Percentiles rank a stretch among this genome's conserved stretches.
phyloP scores from a whole-genome alignment of 2,113 vertebrate genomes.

The Xenopus laevis region DNA sequence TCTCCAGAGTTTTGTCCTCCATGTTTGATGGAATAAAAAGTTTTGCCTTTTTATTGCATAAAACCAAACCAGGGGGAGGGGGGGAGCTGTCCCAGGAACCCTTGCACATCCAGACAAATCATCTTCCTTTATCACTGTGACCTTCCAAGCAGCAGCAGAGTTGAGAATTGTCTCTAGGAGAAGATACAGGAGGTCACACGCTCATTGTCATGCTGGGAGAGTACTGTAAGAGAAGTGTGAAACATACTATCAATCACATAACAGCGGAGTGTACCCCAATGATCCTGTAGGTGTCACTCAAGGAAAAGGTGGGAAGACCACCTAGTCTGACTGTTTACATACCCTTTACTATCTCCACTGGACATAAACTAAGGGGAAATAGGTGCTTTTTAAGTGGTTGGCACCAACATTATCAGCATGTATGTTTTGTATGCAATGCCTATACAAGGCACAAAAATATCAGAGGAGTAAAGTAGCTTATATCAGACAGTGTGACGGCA shows the following conservation, averaged over 20 bases:
- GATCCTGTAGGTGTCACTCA: too few relatives aligned
- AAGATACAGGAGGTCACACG: conserved; percentile 80
- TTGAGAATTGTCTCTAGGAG: conserved; percentile 70
- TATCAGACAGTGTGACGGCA: too few relatives aligned
- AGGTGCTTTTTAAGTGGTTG: too few relatives aligned
- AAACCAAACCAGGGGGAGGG: conserved; percentile 67
- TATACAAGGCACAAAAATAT: too few relatives aligned
- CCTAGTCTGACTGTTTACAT: too few relatives aligned
- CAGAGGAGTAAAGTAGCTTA: too few relatives aligned
- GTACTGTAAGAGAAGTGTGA: conserved; percentile 72
- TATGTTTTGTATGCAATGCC: too few relatives aligned
- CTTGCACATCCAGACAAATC: conserved; percentile 71
- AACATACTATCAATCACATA: background rate
- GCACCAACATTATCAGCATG: too few relatives aligned
- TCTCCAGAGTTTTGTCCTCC: conserved; percentile 68
- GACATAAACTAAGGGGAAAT: too few relatives aligned
- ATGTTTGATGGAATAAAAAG: conserved; percentile 87
- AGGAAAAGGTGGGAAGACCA: too few relatives aligned
- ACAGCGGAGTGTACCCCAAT: too few relatives aligned
- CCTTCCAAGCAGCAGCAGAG: conserved; percentile 89
- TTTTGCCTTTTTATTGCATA: conserved; percentile 86
- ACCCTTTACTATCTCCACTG: too few relatives aligned
- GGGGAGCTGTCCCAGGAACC: conserved; percentile 55
- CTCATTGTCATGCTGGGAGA: conserved; percentile 99
- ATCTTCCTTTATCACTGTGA: conserved; percentile 83